Percentiles rank a stretch among this genome's conserved stretches.
phyloP scores from a whole-genome alignment of 1,140 invertebrate genomes.

The Tetragnatha versicolor region DNA sequence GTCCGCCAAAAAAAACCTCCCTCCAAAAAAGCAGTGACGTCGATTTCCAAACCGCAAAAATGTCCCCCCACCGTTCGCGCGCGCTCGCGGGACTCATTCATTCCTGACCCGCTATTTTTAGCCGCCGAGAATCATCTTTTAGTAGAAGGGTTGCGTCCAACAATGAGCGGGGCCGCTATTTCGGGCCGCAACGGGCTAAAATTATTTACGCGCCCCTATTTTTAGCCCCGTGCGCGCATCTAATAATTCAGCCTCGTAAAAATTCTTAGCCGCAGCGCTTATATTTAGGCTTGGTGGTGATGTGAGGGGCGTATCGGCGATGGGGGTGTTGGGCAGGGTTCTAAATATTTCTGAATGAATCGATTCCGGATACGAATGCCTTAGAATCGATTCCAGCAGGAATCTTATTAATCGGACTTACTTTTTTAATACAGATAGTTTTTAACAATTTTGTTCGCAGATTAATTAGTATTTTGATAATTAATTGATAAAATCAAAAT shows the following conservation, averaged over 20 bases:
- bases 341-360: too few relatives aligned
- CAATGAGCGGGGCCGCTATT: conserved; percentile 26
- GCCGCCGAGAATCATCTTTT: conserved; percentile 27
- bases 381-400: too few relatives aligned
- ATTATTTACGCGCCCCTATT: conserved; percentile 27
- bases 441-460: too few relatives aligned
- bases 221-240: conserved; percentile 17
- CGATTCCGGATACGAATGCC: too few relatives aligned
- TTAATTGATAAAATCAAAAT: too few relatives aligned
- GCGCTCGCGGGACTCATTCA: conserved; percentile 11
- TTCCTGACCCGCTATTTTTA: conserved; percentile 31
- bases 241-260: conserved; percentile 44
- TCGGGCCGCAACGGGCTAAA: conserved; percentile 15
- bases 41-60: conserved; percentile 21
- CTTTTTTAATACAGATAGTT: too few relatives aligned
- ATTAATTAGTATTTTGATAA: too few relatives aligned
- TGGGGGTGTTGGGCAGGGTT: too few relatives aligned
- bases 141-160: conserved; percentile 25
- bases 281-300: too few relatives aligned
- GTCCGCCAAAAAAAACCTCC: neutral
- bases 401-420: too few relatives aligned
- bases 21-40: neutral
- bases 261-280: too few relatives aligned
- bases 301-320: too few relatives aligned
- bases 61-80: conserved; percentile 1